Conservation (phyloP, 2,888 invertebrate species). For the Heterodera filipjevi region DNA sequence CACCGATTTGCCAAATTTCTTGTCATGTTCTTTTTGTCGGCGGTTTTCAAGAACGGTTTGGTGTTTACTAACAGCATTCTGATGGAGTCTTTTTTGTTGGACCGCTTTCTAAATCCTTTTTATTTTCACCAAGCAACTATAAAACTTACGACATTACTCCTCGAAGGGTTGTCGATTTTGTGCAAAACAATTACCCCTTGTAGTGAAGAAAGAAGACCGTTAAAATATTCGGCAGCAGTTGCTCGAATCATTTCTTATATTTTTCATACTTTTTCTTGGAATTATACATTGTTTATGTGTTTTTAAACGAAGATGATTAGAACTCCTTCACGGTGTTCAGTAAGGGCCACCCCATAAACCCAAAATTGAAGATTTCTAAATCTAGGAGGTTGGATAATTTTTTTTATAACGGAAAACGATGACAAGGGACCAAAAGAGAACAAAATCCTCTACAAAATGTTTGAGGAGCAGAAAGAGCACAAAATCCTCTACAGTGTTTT, state of each 20-base stretch:
- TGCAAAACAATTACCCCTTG: conserved; percentile 43
- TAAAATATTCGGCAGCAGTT: conserved; percentile 37
- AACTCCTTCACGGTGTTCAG: no score
- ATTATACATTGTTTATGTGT: not conserved
- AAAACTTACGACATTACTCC: conserved; percentile 17
- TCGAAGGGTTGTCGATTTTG: conserved; percentile 37
- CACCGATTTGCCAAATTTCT: conserved; percentile 20
- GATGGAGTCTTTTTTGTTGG: not conserved
- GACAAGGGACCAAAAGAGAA: no score
- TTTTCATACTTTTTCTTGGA: not conserved
- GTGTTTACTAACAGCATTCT: conserved; percentile 5
- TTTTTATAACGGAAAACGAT: no score
- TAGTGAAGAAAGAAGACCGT: conserved; percentile 41
- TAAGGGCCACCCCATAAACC: no score
- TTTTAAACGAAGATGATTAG: no score
- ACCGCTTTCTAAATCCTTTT: conserved; percentile 20
- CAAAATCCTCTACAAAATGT: no score
- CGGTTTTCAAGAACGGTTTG: conserved; percentile 38
- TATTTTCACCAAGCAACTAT: no score
- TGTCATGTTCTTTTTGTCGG: conserved; percentile 34
- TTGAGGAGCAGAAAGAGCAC: no score
- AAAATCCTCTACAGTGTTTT: no score
- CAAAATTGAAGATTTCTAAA: no score
- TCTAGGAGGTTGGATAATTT: no score
- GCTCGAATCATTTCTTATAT: conserved; percentile 31